These are phyloP conservation scores for Drosophila pseudoananassae DNA, from an alignment of 1,140 invertebrate genomes.

Conservation along the genomic window DNA sequence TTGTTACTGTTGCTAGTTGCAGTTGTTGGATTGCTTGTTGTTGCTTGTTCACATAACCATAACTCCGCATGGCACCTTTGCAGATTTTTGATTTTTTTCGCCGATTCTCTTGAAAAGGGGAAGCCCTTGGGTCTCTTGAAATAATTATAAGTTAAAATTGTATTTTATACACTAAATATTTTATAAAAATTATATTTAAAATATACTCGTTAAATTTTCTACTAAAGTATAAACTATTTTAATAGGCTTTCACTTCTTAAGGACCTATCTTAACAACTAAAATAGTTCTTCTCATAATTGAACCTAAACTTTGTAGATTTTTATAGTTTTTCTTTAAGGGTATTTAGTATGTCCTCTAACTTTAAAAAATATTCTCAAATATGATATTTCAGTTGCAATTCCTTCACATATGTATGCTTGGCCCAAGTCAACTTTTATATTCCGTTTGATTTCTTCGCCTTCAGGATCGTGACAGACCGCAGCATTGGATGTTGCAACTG, in stretches of 20 bases:
- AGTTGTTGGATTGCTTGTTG: conserved; percentile 28
- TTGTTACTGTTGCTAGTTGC: conserved; percentile 30
- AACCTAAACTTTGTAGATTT: too few relatives aligned
- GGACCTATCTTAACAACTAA: too few relatives aligned
- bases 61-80: conserved; percentile 68
- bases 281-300: too few relatives aligned
- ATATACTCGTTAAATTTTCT: too few relatives aligned
- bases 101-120: conserved; percentile 19
- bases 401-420: conserved; percentile 33
- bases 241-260: too few relatives aligned
- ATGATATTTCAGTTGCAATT: neutral
- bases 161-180: neutral
- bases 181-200: neutral
- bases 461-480: conserved; percentile 75
- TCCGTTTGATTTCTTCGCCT: conserved; percentile 61
- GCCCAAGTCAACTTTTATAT: conserved; percentile 30
- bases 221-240: too few relatives aligned
- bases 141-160: neutral
- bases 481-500: conserved; percentile 47
- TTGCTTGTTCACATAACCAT: conserved; percentile 68
- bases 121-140: neutral
- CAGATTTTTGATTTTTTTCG: conserved; percentile 33
- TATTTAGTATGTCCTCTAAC: neutral
- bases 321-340: neutral
- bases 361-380: conserved; percentile 6